A percentile compares a stretch with the other conserved stretches of the same genome.
phyloP scores from a whole-genome alignment of 2,888 invertebrate genomes.

The Venustoraphidia nigricollis region DNA sequence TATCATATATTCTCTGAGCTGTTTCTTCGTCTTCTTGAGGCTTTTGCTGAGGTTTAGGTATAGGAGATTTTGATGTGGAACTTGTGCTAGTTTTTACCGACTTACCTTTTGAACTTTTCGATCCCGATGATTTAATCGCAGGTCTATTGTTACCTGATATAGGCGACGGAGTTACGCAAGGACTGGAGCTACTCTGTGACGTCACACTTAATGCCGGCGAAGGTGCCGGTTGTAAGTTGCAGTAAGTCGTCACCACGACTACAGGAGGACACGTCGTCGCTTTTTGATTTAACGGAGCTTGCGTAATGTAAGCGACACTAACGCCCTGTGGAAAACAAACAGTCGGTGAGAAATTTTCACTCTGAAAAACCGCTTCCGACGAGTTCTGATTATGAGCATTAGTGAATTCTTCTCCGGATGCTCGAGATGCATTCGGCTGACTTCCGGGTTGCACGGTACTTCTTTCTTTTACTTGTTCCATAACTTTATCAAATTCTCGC shows the following conservation, averaged over 20 bases:
- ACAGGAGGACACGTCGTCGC: slow-evolving; percentile 27
- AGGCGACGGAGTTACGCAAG: slow-evolving; percentile 38
- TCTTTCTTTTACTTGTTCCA: slow-evolving; percentile 66
- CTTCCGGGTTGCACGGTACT: slow-evolving; percentile 41
- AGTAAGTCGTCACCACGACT: slow-evolving; percentile 41
- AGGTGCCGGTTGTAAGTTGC: slow-evolving; percentile 30
- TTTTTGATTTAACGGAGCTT: slow-evolving; percentile 29
- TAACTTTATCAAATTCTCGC: slow-evolving; percentile 64
- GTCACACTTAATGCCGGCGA: slow-evolving; percentile 39
- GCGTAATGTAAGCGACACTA: slow-evolving; percentile 37
- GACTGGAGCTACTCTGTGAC: slow-evolving; percentile 40
- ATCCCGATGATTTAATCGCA: slow-evolving; percentile 17
- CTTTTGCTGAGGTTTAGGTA: slow-evolving; percentile 53
- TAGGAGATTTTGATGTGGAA: slow-evolving; percentile 45
- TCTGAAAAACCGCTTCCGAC: not conserved
- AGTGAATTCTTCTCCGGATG: slow-evolving; percentile 13
- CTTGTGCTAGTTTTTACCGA: slow-evolving; percentile 40
- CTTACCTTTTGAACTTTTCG: slow-evolving; percentile 32
- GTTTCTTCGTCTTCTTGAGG: slow-evolving; percentile 70
- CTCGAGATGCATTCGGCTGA: slow-evolving; percentile 13
- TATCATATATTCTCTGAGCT: slow-evolving; percentile 63
- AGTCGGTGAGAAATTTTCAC: not conserved
- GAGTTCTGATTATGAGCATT: slow-evolving; percentile 9
- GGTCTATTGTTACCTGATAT: slow-evolving; percentile 22
- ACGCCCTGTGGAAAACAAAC: slow-evolving; percentile 26